phyloP scores from a whole-genome alignment of 1,140 invertebrate species.

The Zelostemma sp. region DNA sequence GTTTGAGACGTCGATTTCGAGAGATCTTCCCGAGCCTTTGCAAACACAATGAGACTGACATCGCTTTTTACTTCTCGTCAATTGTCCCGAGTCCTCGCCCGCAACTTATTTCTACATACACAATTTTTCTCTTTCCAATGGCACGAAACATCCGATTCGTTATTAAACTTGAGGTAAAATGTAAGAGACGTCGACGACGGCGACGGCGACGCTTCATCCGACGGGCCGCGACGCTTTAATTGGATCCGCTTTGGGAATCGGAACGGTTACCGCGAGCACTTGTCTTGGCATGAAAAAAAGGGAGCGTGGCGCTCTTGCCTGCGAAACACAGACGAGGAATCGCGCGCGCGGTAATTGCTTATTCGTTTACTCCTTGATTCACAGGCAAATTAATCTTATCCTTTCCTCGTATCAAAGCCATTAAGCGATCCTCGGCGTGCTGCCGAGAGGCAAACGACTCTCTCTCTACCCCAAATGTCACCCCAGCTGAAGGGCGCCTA shows the following conservation, averaged over 20 bases:
- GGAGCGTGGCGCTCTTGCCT: constrained; percentile 21
- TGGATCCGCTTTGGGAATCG: background rate
- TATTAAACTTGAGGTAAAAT: background rate
- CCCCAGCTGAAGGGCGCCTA: constrained; percentile 47
- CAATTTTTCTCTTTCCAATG: background rate
- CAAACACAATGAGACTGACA: constrained; percentile 53
- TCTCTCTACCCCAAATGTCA: constrained; percentile 61
- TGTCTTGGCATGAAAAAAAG: constrained; percentile 29
- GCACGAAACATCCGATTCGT: background rate
- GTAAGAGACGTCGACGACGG: background rate
- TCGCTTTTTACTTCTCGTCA: constrained; percentile 51
- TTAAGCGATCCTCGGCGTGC: constrained; percentile 60
- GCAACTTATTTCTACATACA: constrained; percentile 22
- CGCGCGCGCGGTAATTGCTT: constrained; percentile 59
- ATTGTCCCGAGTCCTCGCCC: constrained; percentile 32
- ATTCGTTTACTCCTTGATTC: constrained; percentile 62
- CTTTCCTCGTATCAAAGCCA: constrained; percentile 65
- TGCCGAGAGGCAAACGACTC: constrained; percentile 35
- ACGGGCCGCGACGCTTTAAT: background rate
- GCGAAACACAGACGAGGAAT: constrained; percentile 7
- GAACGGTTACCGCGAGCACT: constrained; percentile 30
- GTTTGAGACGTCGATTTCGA: constrained; percentile 55
- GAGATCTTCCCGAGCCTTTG: constrained; percentile 49
- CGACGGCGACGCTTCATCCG: background rate
- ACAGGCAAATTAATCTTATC: constrained; percentile 65